Base-by-base conservation (phyloP, 2,888 invertebrate genomes). In the Baccha elongata region DNA sequence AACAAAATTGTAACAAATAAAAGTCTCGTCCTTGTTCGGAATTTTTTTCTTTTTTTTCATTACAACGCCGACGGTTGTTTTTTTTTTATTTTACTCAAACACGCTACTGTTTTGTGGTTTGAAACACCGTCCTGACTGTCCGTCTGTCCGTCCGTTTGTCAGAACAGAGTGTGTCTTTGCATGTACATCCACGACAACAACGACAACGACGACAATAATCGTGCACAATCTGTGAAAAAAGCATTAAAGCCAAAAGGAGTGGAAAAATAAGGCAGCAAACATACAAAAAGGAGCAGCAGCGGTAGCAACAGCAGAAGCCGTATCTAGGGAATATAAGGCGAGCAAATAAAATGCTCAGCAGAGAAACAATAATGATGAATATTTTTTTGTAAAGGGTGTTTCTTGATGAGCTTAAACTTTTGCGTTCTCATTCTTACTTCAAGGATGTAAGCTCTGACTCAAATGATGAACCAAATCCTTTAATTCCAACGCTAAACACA, bases 31-130 rank as follows among this genome's bases (percentile, higher is more conserved):
- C 74, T 52, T 13, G 42, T 58, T 11, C 13, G 50, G 19, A 3
- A 40, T 62, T 76, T 21, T 48, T 72, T 58, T 53, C 53, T 76
- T 21, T 48, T 72, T 58, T 53, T 60, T 68, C 46, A 6, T 26
- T 65, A 19, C 48, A 37, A 35, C 23, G 35, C 50, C 11, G 29
- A 23, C 10, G 52, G 42, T 46, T 40, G 32, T 52, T 67, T 62
- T 67, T 40, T 40, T 35, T 40, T 65, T 48, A 26, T 42, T 55
- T 32, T 6, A 10, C 15, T 40, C 26, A 23, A 81, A 76, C 81
- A 81, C 76, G 81, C 81, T 81, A 81, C 81, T 72, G 81, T 81
- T 81, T 81, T 81, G 76, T 72, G 81, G 81, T 67, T 81, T 32
- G 40, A 73, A 81, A 76, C 53, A 48, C 60, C 40, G 69, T 55